These are phyloP conservation scores for Endotricha flammealis DNA, from an alignment of 2,888 invertebrate species.

Conservation along the genomic window DNA sequence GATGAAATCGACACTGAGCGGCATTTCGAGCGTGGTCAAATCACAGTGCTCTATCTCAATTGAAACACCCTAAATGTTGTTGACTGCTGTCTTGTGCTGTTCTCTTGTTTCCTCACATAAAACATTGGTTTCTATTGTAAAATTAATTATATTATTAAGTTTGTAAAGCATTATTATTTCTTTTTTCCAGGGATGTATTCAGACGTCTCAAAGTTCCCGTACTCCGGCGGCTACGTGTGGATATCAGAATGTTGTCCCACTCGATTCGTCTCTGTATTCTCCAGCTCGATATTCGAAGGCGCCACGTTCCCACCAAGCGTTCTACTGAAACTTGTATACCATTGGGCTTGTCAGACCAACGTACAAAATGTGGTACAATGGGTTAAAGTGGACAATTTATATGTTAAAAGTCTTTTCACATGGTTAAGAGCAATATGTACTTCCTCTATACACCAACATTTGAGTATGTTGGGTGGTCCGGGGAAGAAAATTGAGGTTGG, in stretches of 20 bases:
- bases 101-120: too few relatives aligned
- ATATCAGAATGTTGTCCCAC: conserved; percentile 92
- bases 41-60: too few relatives aligned
- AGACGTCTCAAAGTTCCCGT: conserved; percentile 90
- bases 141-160: background rate
- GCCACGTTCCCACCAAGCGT: conserved; percentile 91
- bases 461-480: conserved; percentile 84
- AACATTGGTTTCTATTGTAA: background rate
- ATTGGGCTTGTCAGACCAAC: conserved; percentile 94
- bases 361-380: conserved; percentile 93
- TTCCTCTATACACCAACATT: conserved; percentile 87
- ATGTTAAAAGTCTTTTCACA: conserved; percentile 80
- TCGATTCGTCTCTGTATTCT: conserved; percentile 91
- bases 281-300: conserved; percentile 91
- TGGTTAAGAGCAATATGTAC: conserved; percentile 86
- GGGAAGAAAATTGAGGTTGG: conserved; percentile 87
- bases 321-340: conserved; percentile 90
- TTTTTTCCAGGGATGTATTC: conserved; percentile 85
- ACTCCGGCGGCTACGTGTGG: conserved; percentile 95
- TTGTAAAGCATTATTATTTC: background rate
- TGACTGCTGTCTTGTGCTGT: too few relatives aligned
- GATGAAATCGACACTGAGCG: too few relatives aligned
- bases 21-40: too few relatives aligned
- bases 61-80: too few relatives aligned
- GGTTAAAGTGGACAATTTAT: conserved; percentile 83